Base-by-base conservation (phyloP, 1,140 invertebrate genomes). In the Heliconius melpomene region DNA sequence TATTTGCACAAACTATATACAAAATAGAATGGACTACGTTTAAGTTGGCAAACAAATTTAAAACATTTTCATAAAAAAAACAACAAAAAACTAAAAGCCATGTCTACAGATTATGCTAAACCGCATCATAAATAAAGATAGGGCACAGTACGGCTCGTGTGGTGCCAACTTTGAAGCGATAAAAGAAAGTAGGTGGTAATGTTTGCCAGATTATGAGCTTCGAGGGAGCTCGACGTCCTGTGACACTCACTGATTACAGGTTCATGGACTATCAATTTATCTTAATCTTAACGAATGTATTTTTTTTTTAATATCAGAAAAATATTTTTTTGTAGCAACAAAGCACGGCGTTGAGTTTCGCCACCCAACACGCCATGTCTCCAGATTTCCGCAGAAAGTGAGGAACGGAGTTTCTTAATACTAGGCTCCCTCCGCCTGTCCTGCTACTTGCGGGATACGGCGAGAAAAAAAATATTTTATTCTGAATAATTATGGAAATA, bases 101-200 rank as follows among this genome's bases (percentile, higher is more conserved):
- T 16, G 60, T 66, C 71, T 72, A 38, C 71, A 18, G 71, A 72
- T 72, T 79, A 79, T 60, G 78, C 52, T 73, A 52, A 66, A 75
- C 52, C 38, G 57, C 36, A n/a, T 75, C 36, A 50, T 76, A 76
- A 80, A 74, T 77, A 73, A 77, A 60, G 75, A 80, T 72, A 71
- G n/a, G 57, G 29, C 26, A 36, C 60, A 72, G 32, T 57, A 72
- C 26, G 32, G 71, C n/a, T 40, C 71, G 75, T 77, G 75, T 80
- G 75, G 74, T 78, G 77, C 72, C 75, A 57, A 54, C 32, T 78
- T 60, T 60, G 52, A 71, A 80, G 81, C 77, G 87, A 87, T 89
- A 88, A 88, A 87, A 80, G 83, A 82, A 87, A 86, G 85, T 88
- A 87, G 84, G 82, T 83, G 82, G 82, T 74, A 79, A 81, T 86